A percentile compares a stretch with the other conserved stretches of the same genome.
Conservation (phyloP, 2,888 invertebrate genomes). For the Altica lythri region DNA sequence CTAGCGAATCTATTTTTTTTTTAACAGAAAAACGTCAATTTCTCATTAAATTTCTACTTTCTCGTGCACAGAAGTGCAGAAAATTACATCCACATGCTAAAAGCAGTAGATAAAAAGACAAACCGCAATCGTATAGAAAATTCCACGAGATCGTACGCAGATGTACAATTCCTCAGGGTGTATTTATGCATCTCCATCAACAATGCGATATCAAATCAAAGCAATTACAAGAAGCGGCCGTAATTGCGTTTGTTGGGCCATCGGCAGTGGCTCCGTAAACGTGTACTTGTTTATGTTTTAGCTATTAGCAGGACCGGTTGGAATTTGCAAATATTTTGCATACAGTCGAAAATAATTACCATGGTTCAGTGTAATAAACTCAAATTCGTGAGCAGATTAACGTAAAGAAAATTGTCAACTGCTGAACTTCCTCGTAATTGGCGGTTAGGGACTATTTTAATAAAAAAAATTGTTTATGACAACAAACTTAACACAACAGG, state of each 20-base stretch:
- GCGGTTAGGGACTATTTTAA: too few species aligned
- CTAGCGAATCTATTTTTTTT: too few species aligned
- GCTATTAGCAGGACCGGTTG: constrained; percentile 15
- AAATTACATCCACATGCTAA: not conserved
- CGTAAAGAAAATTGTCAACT: too few species aligned
- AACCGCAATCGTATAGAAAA: constrained; percentile 17
- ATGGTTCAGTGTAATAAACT: too few species aligned
- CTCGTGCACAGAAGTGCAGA: constrained; percentile 1
- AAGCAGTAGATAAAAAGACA: not conserved
- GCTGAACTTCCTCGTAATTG: too few species aligned
- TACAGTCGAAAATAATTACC: too few species aligned
- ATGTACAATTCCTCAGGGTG: constrained; percentile 21
- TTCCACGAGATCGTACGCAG: constrained; percentile 22
- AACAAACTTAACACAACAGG: too few species aligned
- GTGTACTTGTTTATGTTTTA: not conserved
- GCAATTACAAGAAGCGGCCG: constrained; percentile 24
- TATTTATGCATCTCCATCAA: constrained; percentile 25
- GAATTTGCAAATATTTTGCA: too few species aligned
- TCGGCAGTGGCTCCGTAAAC: constrained; percentile 14
- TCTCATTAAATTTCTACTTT: too few species aligned
- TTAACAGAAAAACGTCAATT: too few species aligned
- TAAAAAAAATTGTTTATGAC: too few species aligned
- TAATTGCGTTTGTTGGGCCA: constrained; percentile 24
- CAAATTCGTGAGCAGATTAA: too few species aligned
- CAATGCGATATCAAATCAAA: constrained; percentile 27